phyloP scores from a whole-genome alignment of 2,797 vertebrate species.

The Clarias fuscus region DNA sequence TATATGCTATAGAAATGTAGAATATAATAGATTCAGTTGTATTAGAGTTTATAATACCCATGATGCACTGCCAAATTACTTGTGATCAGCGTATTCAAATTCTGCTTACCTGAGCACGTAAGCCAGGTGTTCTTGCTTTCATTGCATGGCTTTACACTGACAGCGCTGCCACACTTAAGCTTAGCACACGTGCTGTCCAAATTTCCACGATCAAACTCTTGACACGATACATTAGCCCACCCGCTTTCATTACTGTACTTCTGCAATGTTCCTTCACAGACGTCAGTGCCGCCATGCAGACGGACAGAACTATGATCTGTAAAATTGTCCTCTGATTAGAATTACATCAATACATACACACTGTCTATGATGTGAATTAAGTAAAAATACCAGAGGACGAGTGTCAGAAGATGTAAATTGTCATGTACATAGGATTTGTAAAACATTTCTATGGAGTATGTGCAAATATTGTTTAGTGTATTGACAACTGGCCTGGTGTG shows the following conservation, averaged over 20 bases:
- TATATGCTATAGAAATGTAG: not conserved
- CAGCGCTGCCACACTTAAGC: slow-evolving; percentile 56
- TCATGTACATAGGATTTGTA: not conserved
- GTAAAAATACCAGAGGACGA: not conserved
- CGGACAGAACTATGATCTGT: slow-evolving; percentile 57
- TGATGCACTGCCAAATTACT: not conserved
- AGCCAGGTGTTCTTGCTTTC: not conserved
- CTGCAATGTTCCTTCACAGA: slow-evolving; percentile 61
- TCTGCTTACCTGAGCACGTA: slow-evolving; percentile 24
- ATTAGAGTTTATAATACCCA: not conserved
- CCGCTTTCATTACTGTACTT: accelerated
- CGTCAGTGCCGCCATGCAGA: slow-evolving; percentile 42
- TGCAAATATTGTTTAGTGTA: not conserved
- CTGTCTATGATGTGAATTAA: not conserved
- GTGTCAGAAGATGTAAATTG: not conserved
- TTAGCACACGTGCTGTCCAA: slow-evolving; percentile 31
- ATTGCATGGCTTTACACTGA: accelerated
- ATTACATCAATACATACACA: not conserved
- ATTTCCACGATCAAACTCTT: not conserved
- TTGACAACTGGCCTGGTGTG: not conserved
- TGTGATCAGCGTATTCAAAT: not conserved
- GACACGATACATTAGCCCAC: not conserved
- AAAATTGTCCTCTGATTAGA: not conserved
- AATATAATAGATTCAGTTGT: not conserved
- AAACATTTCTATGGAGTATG: not conserved